phyloP scores from a whole-genome alignment of 2,797 vertebrate species.

The Syndactyla subalaris region DNA sequence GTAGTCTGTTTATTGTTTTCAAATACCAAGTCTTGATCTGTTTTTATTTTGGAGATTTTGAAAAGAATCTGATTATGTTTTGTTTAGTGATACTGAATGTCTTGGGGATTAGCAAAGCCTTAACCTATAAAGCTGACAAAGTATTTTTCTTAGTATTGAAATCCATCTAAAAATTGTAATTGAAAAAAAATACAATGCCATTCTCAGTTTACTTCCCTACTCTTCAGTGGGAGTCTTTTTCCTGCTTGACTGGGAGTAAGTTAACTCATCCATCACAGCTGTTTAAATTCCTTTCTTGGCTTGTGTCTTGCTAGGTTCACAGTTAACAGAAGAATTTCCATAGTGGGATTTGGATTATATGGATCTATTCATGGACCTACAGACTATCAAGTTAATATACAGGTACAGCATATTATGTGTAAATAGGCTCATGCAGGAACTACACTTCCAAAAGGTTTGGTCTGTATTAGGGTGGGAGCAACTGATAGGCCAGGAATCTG shows the following conservation, averaged over 20 bases:
- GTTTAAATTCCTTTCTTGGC: not conserved
- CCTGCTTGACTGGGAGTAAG: not conserved
- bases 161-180: not conserved
- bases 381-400: conserved; percentile 98
- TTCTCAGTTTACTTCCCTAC: not conserved
- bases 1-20: not conserved
- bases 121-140: not conserved
- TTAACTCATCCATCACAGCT: not conserved
- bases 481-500: not conserved
- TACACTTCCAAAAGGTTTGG: not conserved
- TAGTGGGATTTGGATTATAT: conserved; percentile 96
- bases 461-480: not conserved
- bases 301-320: conserved; percentile 84
- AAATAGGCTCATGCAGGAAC: not conserved
- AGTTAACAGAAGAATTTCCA: conserved; percentile 94
- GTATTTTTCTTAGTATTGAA: not conserved
- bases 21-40: not conserved
- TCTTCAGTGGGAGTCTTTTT: not conserved
- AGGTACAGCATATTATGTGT: conserved; percentile 79
- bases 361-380: conserved; percentile 98
- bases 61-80: not conserved
- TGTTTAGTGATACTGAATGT: not conserved
- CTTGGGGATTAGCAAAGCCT: not conserved
- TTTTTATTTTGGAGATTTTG: not conserved
- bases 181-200: not conserved